Percentiles rank a stretch among this genome's conserved stretches.
Conservation (phyloP, 1,140 invertebrate genomes). For the Habropoda laboriosa region DNA sequence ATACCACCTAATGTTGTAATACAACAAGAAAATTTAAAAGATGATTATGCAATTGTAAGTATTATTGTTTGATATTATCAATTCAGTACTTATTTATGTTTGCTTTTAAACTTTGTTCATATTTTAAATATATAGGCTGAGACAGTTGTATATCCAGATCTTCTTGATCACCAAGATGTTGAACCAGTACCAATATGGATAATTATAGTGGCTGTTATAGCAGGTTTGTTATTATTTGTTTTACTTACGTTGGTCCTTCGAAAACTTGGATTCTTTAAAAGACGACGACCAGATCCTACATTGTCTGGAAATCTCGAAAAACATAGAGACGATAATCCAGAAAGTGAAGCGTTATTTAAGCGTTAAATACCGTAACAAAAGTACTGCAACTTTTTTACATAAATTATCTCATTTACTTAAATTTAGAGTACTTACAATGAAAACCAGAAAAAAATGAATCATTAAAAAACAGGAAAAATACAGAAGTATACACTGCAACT, state of each 20-base stretch:
- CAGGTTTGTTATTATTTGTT: slow-evolving; percentile 90
- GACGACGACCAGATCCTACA: slow-evolving; percentile 89
- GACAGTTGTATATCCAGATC: slow-evolving; percentile 90
- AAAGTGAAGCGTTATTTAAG: slow-evolving; percentile 79
- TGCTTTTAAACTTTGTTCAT: slow-evolving; percentile 40
- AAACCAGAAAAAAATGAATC: not conserved
- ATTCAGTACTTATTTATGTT: not conserved
- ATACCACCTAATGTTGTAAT: slow-evolving; percentile 88
- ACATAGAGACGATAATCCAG: slow-evolving; percentile 85
- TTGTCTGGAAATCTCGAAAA: slow-evolving; percentile 91
- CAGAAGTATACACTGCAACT: not conserved
- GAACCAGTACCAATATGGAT: slow-evolving; percentile 91
- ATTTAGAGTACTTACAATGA: slow-evolving; percentile 27
- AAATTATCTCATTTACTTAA: slow-evolving; percentile 26
- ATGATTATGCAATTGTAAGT: slow-evolving; percentile 85
- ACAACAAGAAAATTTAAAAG: slow-evolving; percentile 86
- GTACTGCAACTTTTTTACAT: not conserved
- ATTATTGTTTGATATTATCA: slow-evolving; percentile 1
- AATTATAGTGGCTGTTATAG: slow-evolving; percentile 90
- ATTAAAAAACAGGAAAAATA: not conserved
- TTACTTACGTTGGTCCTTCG: slow-evolving; percentile 89
- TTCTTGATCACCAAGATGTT: slow-evolving; percentile 85
- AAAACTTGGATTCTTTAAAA: slow-evolving; percentile 95
- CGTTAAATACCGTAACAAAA: slow-evolving; percentile 57
- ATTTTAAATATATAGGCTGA: slow-evolving; percentile 85